A percentile compares a stretch with the other conserved stretches of the same genome.
Conservation (phyloP, 1,140 invertebrate genomes). For the Himalopsyche phryganea region DNA sequence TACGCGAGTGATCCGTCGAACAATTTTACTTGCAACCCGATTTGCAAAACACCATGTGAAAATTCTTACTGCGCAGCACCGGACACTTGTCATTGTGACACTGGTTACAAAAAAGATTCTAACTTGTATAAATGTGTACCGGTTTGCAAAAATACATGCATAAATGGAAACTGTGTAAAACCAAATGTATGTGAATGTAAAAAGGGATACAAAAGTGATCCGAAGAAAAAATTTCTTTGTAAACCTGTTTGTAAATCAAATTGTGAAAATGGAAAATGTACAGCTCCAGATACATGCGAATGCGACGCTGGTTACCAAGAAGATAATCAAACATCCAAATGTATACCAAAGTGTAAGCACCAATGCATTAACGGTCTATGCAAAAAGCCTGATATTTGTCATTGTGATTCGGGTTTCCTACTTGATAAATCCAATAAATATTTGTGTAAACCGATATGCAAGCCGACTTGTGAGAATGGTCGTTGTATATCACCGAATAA, state of each 20-base stretch:
- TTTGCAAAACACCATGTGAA: slow-evolving; percentile 3
- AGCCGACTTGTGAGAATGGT: slow-evolving; percentile 36
- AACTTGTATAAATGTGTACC: slow-evolving; percentile 42
- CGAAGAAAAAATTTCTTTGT: slow-evolving; percentile 12
- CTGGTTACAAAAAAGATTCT: slow-evolving; percentile 43
- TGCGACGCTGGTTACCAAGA: slow-evolving; percentile 51
- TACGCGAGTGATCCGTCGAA: slow-evolving; percentile 14
- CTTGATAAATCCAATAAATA: slow-evolving; percentile 34
- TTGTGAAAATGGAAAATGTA: slow-evolving; percentile 44
- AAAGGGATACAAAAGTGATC: not conserved
- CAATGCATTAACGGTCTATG: slow-evolving; percentile 51
- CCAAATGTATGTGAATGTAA: slow-evolving; percentile 47
- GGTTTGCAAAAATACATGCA: slow-evolving; percentile 40
- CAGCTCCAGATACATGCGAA: slow-evolving; percentile 51
- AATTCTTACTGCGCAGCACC: slow-evolving; percentile 52
- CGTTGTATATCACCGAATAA: slow-evolving; percentile 39
- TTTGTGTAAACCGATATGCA: slow-evolving; percentile 51
- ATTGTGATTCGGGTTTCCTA: slow-evolving; percentile 46
- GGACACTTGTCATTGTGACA: slow-evolving; percentile 52
- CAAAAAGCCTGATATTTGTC: slow-evolving; percentile 46
- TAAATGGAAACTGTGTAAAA: slow-evolving; percentile 50
- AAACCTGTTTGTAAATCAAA: slow-evolving; percentile 15
- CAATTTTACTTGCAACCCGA: slow-evolving; percentile 36
- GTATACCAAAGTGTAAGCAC: slow-evolving; percentile 43
- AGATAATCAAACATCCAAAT: slow-evolving; percentile 36